These are phyloP conservation scores for Daubentonia madagascariensis DNA, from an alignment of 2,113 vertebrate genomes.

Conservation along the genomic window DNA sequence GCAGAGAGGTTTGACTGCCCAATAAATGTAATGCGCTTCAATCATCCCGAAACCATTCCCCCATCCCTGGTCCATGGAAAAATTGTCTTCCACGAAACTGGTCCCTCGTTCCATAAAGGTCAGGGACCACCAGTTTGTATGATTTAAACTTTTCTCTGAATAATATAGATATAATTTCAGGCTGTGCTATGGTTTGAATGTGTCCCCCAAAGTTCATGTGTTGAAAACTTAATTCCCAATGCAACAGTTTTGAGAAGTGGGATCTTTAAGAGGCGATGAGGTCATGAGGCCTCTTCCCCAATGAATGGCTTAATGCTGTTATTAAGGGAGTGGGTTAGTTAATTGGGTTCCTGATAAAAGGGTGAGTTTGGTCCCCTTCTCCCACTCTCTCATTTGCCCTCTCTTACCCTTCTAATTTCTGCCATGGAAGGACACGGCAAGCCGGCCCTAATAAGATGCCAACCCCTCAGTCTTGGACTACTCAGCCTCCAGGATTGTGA, in stretches of 20 bases:
- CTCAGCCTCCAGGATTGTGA: background rate
- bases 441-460: background rate
- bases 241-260: background rate
- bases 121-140: background rate
- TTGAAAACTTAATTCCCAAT: background rate
- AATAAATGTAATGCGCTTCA: too few species aligned
- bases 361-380: background rate
- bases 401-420: background rate
- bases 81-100: too few species aligned
- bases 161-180: background rate
- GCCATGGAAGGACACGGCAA: background rate
- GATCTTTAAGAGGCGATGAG: background rate
- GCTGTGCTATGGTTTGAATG: background rate
- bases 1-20: too few species aligned
- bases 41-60: too few species aligned
- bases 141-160: constrained; percentile 18
- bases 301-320: background rate
- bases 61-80: too few species aligned
- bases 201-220: background rate
- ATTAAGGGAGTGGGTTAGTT: background rate
- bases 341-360: background rate
- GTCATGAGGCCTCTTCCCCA: background rate
- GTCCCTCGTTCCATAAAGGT: too few species aligned
- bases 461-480: background rate
- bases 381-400: background rate